phyloP scores from a whole-genome alignment of 2,888 invertebrate species.

The Elysia crispata region DNA sequence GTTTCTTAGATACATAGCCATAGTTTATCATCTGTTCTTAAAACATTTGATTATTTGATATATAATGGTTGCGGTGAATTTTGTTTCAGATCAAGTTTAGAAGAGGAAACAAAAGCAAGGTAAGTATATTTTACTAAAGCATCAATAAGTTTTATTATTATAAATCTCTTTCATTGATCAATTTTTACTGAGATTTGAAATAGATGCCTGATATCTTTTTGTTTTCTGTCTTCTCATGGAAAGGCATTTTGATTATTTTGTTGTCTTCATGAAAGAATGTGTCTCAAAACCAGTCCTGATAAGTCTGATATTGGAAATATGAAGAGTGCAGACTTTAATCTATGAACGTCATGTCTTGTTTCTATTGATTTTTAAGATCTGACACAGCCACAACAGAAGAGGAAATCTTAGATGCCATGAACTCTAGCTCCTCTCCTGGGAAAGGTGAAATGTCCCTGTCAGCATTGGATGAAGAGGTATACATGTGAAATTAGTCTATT shows the following conservation, averaged over 20 bases:
- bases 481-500: no score
- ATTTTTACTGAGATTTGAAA: no score
- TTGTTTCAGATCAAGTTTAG: conserved; percentile 42
- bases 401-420: conserved; percentile 59
- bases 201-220: no score
- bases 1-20: no score
- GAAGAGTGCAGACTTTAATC: background rate
- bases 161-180: no score
- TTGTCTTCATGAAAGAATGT: no score
- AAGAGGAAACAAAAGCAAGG: conserved; percentile 38
- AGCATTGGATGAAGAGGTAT: conserved; percentile 56
- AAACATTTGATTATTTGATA: no score
- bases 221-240: background rate
- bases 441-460: conserved; percentile 44
- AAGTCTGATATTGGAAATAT: background rate
- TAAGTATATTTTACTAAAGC: background rate
- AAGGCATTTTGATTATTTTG: background rate
- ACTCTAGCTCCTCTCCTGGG: conserved; percentile 58
- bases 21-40: no score
- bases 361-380: conserved; percentile 1
- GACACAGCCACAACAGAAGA: conserved; percentile 52
- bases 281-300: no score
- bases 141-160: background rate
- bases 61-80: background rate
- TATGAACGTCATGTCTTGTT: no score